Percentiles rank a stretch among this genome's conserved stretches.
These are phyloP conservation scores for Caerostris darwini DNA, from an alignment of 1,140 invertebrate species.

Conservation along the genomic window DNA sequence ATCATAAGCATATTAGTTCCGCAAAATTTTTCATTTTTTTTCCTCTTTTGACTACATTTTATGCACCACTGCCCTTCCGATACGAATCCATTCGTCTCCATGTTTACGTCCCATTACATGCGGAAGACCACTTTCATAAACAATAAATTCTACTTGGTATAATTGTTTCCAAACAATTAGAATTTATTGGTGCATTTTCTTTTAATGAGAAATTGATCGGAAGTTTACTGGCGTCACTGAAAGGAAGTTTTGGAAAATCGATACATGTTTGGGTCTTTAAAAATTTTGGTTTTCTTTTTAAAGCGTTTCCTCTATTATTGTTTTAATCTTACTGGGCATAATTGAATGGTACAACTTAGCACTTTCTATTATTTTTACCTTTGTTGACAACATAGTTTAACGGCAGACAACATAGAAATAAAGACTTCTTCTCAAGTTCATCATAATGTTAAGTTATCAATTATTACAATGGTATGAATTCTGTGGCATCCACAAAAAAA, in stretches of 20 bases:
- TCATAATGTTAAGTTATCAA: too few species aligned
- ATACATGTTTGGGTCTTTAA: not conserved
- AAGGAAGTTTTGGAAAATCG: not conserved
- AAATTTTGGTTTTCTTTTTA: not conserved
- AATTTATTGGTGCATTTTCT: not conserved
- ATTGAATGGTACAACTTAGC: too few species aligned
- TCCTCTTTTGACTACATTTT: conserved; percentile 44
- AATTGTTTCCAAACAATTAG: not conserved
- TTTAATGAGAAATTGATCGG: not conserved
- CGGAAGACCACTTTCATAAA: not conserved
- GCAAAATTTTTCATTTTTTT: not conserved
- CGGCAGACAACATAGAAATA: too few species aligned
- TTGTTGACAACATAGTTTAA: too few species aligned
- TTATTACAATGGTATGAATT: too few species aligned
- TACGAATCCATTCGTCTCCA: not conserved
- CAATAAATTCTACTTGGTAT: not conserved
- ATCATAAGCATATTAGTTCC: conserved; percentile 47
- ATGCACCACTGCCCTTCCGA: conserved; percentile 17
- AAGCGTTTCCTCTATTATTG: too few species aligned
- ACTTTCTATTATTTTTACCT: too few species aligned
- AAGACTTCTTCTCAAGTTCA: too few species aligned
- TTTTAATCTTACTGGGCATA: too few species aligned
- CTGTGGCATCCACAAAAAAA: too few species aligned
- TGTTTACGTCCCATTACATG: not conserved
- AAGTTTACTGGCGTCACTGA: not conserved